These are phyloP conservation scores for Acarapis woodi DNA, from an alignment of 1,140 invertebrate genomes.

Conservation along the genomic window DNA sequence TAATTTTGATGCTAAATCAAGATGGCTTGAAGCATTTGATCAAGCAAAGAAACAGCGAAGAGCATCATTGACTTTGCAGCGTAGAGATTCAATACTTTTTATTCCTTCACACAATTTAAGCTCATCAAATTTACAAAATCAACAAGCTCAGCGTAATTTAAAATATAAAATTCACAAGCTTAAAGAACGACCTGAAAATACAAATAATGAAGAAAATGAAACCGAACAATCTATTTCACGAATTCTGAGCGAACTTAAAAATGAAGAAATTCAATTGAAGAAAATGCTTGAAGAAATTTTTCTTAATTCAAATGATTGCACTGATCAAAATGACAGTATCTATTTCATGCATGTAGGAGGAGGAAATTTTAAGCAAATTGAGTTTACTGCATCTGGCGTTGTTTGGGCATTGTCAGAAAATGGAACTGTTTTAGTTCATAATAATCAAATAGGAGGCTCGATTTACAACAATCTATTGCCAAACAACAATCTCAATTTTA, in stretches of 20 bases:
- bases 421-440: constrained; percentile 51
- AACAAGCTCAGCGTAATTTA: too few relatives aligned
- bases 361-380: constrained; percentile 46
- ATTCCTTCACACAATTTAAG: neutral
- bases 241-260: too few relatives aligned
- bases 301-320: too few relatives aligned
- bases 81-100: constrained; percentile 1
- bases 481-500: constrained; percentile 35
- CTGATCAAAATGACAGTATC: too few relatives aligned
- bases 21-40: constrained; percentile 80
- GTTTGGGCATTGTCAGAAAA: constrained; percentile 65
- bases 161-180: too few relatives aligned
- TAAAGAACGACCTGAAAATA: too few relatives aligned
- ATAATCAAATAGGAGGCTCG: constrained; percentile 47
- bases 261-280: too few relatives aligned
- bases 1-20: constrained; percentile 35
- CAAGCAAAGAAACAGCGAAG: constrained; percentile 45
- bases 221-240: too few relatives aligned
- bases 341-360: constrained; percentile 11
- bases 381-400: constrained; percentile 38
- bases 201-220: constrained; percentile 14
- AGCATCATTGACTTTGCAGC: constrained; percentile 2
- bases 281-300: too few relatives aligned
- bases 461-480: constrained; percentile 27
- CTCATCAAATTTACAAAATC: neutral